These are phyloP conservation scores for Sciurus vulgaris DNA, from an alignment of 2,797 vertebrate genomes.

Conservation along the genomic window DNA sequence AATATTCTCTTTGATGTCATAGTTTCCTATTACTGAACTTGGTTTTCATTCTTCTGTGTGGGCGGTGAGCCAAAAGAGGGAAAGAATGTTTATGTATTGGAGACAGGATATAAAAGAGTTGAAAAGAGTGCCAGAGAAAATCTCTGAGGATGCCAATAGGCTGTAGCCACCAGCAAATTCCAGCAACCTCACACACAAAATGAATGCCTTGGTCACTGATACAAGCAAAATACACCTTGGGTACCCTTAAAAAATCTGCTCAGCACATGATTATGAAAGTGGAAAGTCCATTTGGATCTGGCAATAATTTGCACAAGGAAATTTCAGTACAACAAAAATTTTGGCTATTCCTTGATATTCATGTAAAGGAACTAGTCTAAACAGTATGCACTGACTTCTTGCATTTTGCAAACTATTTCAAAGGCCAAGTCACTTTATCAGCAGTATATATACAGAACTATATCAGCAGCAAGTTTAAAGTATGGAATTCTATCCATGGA, in stretches of 20 bases:
- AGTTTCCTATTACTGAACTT: conserved; percentile 37
- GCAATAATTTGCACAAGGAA: background rate
- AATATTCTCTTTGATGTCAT: background rate
- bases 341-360: background rate
- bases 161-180: background rate
- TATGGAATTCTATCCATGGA: background rate
- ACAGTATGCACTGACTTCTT: background rate
- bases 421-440: background rate
- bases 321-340: conserved; percentile 2
- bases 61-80: background rate
- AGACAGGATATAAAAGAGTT: conserved; percentile 2
- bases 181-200: background rate
- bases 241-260: background rate
- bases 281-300: background rate
- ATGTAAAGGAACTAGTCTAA: background rate
- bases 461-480: background rate
- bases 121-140: background rate
- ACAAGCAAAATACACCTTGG: background rate
- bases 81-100: conserved; percentile 19
- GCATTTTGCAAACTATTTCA: conserved; percentile 26
- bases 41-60: conserved; percentile 5
- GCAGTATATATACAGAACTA: background rate
- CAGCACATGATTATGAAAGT: background rate
- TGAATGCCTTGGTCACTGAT: background rate
- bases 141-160: background rate